A percentile compares a stretch with the other conserved stretches of the same genome.
These are phyloP conservation scores for Atractosteus spatula DNA, from an alignment of 2,113 vertebrate genomes.

Conservation along the genomic window DNA sequence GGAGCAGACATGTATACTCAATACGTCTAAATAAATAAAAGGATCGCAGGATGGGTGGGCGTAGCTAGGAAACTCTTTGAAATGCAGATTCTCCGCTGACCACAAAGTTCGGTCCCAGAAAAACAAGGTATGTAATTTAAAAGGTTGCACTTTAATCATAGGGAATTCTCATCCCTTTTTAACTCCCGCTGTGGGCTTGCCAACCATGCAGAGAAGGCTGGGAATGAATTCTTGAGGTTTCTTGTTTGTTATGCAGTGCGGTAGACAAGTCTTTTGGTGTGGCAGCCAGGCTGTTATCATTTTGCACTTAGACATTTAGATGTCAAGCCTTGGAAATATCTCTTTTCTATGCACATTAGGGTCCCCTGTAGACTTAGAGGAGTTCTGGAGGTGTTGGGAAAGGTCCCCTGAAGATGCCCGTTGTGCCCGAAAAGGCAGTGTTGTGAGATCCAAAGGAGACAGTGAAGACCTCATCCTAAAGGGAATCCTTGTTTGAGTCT, in stretches of 20 bases:
- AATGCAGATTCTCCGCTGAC: slow-evolving; percentile 1
- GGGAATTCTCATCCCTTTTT: slow-evolving; percentile 6
- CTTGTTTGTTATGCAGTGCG: slow-evolving; percentile 12
- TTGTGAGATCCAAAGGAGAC: background rate
- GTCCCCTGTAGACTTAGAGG: too few relatives aligned
- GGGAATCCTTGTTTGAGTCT: too few relatives aligned
- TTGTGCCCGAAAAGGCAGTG: background rate
- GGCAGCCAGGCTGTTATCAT: slow-evolving; percentile 12
- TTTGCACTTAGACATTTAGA: slow-evolving; percentile 1
- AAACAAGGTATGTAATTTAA: slow-evolving; percentile 9
- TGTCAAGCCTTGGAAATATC: background rate
- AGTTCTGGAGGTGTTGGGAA: too few relatives aligned
- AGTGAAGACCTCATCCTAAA: too few relatives aligned
- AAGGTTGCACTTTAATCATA: slow-evolving; percentile 14
- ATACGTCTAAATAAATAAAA: background rate
- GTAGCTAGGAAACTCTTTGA: background rate
- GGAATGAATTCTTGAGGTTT: slow-evolving; percentile 5
- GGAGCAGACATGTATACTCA: background rate
- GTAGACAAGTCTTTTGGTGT: slow-evolving; percentile 5
- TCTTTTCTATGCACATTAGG: background rate
- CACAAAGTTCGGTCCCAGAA: background rate
- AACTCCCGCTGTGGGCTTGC: background rate
- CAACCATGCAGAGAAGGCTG: slow-evolving; percentile 4
- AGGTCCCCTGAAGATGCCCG: background rate
- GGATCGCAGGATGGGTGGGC: background rate